Evolutionary conservation across 1,140 invertebrate species (phyloP).

Genomic region (Penaeus japonicus): DNA sequence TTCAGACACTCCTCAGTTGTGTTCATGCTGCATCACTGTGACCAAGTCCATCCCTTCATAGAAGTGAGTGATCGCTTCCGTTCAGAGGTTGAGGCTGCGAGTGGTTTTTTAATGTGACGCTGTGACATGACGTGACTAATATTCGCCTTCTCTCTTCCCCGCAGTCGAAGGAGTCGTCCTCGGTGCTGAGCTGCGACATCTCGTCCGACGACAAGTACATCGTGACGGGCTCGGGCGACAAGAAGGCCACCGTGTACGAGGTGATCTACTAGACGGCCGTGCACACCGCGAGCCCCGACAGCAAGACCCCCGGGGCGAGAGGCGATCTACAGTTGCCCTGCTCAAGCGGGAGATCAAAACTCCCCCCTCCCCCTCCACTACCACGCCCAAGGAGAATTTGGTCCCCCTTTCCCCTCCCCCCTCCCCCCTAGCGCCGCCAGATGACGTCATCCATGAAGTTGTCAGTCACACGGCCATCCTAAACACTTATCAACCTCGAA

Average conservation of each 20-base stretch:
- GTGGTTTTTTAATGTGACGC: neutral
- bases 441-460: too few species aligned
- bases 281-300: neutral
- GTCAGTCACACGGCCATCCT: too few species aligned
- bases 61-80: too few species aligned
- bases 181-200: constrained; percentile 98
- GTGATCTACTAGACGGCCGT: constrained; percentile 82
- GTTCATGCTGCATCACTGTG: too few species aligned
- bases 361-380: neutral
- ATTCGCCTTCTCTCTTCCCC: constrained; percentile 66
- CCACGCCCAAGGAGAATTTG: too few species aligned
- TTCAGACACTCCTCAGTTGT: too few species aligned
- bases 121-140: neutral
- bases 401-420: too few species aligned
- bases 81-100: neutral
- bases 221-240: constrained; percentile 98
- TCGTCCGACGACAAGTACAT: constrained; percentile 98
- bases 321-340: neutral
- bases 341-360: neutral
- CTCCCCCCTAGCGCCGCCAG: too few species aligned
- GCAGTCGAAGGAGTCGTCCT: constrained; percentile 97
- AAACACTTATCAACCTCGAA: too few species aligned
- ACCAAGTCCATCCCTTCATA: too few species aligned
- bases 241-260: constrained; percentile 99
- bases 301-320: neutral